These are phyloP conservation scores for Peromyscus polionotus DNA, from an alignment of 2,113 vertebrate species.

Conservation along the genomic window DNA sequence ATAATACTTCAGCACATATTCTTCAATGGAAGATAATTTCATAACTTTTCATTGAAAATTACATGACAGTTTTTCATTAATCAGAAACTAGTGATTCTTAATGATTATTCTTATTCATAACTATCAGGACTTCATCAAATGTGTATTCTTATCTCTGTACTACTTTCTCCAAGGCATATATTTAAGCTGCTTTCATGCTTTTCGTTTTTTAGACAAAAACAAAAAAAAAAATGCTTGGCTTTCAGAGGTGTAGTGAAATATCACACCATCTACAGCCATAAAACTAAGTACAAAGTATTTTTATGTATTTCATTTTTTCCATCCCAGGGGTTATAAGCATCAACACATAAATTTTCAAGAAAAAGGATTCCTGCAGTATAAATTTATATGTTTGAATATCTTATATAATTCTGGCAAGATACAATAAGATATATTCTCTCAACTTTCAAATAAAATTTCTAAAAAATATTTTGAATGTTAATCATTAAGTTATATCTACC, in stretches of 20 bases:
- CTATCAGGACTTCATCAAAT: background rate
- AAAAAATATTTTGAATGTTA: slow-evolving; percentile 40
- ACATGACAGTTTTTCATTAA: background rate
- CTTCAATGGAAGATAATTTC: slow-evolving; percentile 47
- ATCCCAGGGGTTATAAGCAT: background rate
- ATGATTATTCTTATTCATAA: background rate
- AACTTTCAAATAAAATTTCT: slow-evolving; percentile 61
- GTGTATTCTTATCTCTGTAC: background rate
- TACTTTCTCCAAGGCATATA: background rate
- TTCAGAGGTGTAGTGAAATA: slow-evolving; percentile 42
- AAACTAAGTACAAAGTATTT: slow-evolving; percentile 64
- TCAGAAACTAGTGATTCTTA: slow-evolving; percentile 18
- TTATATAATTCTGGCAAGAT: slow-evolving; percentile 34
- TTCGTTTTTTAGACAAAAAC: slow-evolving; percentile 49
- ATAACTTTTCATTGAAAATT: slow-evolving; percentile 40
- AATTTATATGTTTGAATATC: slow-evolving; percentile 50
- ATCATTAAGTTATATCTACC: slow-evolving; percentile 50
- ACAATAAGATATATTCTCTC: slow-evolving; percentile 50
- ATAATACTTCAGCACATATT: background rate
- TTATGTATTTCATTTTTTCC: slow-evolving; percentile 67
- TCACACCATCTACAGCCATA: slow-evolving; percentile 1
- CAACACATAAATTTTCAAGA: slow-evolving; percentile 55
- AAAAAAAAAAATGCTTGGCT: slow-evolving; percentile 37
- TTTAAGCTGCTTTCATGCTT: slow-evolving; percentile 54
- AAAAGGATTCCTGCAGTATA: slow-evolving; percentile 32